These are phyloP conservation scores for Drosophila azteca DNA, from an alignment of 1,140 invertebrate genomes.

Conservation along the genomic window DNA sequence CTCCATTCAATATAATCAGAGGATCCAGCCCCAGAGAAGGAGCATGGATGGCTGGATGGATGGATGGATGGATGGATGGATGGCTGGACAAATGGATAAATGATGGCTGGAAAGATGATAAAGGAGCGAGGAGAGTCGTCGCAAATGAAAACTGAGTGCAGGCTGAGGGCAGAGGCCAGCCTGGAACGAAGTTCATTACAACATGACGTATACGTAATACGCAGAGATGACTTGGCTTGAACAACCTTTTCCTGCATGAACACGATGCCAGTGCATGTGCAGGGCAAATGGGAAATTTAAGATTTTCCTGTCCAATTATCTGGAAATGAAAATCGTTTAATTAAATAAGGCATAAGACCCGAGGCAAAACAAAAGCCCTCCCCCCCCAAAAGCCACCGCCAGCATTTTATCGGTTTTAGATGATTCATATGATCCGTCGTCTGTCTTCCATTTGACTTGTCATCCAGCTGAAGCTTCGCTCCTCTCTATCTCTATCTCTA, in stretches of 20 bases:
- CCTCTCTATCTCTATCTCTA: background rate
- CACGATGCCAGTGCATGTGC: too few species aligned
- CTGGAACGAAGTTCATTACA: conserved; percentile 50
- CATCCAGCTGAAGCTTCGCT: conserved; percentile 20
- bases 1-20: conserved; percentile 71
- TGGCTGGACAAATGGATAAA: conserved; percentile 4
- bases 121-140: background rate
- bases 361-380: conserved; percentile 6
- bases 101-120: background rate
- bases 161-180: background rate
- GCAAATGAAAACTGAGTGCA: conserved; percentile 4
- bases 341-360: conserved; percentile 27
- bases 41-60: conserved; percentile 14
- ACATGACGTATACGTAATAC: conserved; percentile 62
- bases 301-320: conserved; percentile 48
- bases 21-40: conserved; percentile 3
- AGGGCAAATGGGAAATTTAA: conserved; percentile 13
- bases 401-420: conserved; percentile 24
- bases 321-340: conserved; percentile 60
- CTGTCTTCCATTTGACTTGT: conserved; percentile 49
- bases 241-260: conserved; percentile 5
- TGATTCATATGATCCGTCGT: conserved; percentile 18
- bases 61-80: conserved; percentile 23
- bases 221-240: conserved; percentile 30
- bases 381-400: background rate